phyloP scores from a whole-genome alignment of 2,797 vertebrate genomes.

The Gobionotothen gibberifrons region DNA sequence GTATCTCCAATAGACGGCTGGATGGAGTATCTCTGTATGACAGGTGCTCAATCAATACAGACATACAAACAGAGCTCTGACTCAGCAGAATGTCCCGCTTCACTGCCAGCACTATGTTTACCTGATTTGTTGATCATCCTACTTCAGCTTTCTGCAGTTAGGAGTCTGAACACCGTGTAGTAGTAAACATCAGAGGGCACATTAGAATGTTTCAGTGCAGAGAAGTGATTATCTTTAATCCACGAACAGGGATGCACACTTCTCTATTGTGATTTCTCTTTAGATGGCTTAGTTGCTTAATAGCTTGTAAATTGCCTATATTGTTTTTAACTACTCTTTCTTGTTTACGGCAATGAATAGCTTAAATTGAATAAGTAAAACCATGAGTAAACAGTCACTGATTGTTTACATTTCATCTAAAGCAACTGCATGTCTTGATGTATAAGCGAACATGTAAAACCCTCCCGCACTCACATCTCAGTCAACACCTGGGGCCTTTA shows the following conservation, averaged over 20 bases:
- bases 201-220: not conserved
- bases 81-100: constrained; percentile 48
- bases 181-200: not conserved
- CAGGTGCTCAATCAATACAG: constrained; percentile 43
- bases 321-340: not conserved
- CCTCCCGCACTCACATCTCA: constrained; percentile 6
- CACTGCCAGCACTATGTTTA: constrained; percentile 27
- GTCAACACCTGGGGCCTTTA: constrained; percentile 45
- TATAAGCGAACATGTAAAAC: not conserved
- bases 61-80: constrained; percentile 40
- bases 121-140: constrained; percentile 23
- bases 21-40: constrained; percentile 17
- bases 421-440: not conserved
- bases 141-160: constrained; percentile 1
- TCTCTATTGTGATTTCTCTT: constrained; percentile 2
- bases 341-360: not conserved
- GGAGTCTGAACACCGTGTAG: not conserved
- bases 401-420: not conserved
- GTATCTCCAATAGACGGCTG: constrained; percentile 9
- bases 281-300: not conserved
- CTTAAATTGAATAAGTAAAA: not conserved
- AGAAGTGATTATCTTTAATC: not conserved
- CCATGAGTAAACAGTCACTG: not conserved
- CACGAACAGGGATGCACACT: not conserved
- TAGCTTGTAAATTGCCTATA: not conserved